phyloP scores from a whole-genome alignment of 2,113 vertebrate species.

The Corythoichthys intestinalis region DNA sequence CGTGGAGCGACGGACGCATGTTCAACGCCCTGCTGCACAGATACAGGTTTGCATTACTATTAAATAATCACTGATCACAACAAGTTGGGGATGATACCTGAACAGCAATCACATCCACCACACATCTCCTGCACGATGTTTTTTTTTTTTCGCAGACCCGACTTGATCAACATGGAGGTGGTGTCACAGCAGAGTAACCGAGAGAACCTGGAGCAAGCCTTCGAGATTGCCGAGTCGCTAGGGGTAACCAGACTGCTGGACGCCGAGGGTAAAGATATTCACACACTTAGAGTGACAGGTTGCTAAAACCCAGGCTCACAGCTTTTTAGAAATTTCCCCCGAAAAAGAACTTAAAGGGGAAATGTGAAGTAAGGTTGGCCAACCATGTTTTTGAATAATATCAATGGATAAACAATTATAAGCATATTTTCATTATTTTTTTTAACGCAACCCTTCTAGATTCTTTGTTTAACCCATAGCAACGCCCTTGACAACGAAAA shows the following conservation, averaged over 20 bases:
- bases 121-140: not conserved
- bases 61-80: too few species aligned
- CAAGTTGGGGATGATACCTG: too few species aligned
- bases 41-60: slow-evolving; percentile 78
- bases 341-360: too few species aligned
- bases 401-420: too few species aligned
- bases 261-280: slow-evolving; percentile 81
- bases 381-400: too few species aligned
- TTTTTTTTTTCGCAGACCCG: slow-evolving; percentile 75
- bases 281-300: not conserved
- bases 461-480: too few species aligned
- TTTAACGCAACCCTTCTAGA: too few species aligned
- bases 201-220: slow-evolving; percentile 97
- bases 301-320: not conserved
- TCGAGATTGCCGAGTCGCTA: slow-evolving; percentile 91
- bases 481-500: too few species aligned
- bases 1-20: slow-evolving; percentile 94
- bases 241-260: slow-evolving; percentile 94
- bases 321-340: too few species aligned
- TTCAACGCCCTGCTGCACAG: slow-evolving; percentile 98
- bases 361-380: too few species aligned
- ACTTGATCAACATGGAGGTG: slow-evolving; percentile 94
- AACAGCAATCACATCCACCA: too few species aligned
- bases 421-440: too few species aligned
- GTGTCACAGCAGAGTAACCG: slow-evolving; percentile 88